Evolutionary conservation across 2,797 vertebrate species (phyloP).

Genomic region (Selene dorsalis): DNA sequence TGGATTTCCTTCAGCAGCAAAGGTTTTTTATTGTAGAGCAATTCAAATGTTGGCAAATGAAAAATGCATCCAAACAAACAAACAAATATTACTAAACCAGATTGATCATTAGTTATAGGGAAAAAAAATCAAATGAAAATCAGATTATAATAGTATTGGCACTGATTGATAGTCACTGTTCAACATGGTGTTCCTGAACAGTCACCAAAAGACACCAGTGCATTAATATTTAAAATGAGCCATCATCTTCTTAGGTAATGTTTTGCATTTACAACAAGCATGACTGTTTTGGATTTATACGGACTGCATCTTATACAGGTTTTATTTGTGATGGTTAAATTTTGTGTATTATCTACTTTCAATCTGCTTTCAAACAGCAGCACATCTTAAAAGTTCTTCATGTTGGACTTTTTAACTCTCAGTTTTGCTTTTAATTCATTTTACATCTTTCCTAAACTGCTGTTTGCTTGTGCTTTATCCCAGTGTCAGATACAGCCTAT

Average conservation of each 20-base stretch:
- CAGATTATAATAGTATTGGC: background rate
- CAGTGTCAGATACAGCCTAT: background rate
- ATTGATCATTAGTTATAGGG: background rate
- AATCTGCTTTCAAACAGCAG: background rate
- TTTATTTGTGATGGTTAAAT: background rate
- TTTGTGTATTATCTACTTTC: background rate
- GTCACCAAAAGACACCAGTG: background rate
- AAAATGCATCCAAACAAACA: background rate
- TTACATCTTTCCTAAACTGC: background rate
- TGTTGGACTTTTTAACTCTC: background rate
- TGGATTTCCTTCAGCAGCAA: background rate
- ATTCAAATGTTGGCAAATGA: background rate
- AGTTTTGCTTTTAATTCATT: slow-evolving; percentile 4
- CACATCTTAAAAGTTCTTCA: background rate
- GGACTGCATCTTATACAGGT: background rate
- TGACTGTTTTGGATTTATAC: background rate
- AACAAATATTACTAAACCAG: background rate
- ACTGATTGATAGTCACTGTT: background rate
- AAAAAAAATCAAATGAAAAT: background rate
- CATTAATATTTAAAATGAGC: background rate
- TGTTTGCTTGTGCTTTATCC: background rate
- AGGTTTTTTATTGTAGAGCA: background rate
- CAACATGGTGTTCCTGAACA: background rate
- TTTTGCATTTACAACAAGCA: background rate
- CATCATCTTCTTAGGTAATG: background rate